Evolutionary conservation across 2,113 vertebrate species (phyloP).

Genomic region (Dasypus novemcinctus): DNA sequence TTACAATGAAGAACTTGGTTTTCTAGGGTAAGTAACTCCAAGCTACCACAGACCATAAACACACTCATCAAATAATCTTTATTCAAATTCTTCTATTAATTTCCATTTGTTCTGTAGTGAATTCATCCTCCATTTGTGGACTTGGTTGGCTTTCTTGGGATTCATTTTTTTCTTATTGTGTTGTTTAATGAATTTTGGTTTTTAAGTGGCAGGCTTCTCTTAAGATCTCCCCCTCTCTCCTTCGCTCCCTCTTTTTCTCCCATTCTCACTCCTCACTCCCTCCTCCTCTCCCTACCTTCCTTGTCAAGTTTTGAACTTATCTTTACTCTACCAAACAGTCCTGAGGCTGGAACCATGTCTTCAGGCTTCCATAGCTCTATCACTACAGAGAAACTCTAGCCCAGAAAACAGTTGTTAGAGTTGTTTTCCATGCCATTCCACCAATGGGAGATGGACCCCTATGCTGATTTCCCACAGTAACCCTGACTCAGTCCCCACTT

Average conservation of each 20-base stretch:
- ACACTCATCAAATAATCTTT: not conserved
- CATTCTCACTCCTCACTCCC: not conserved
- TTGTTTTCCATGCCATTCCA: not conserved
- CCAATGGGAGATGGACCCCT: not conserved
- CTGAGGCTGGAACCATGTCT: not conserved
- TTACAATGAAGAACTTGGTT: too few species aligned
- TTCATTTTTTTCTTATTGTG: not conserved
- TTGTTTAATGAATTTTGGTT: not conserved
- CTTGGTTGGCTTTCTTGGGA: not conserved
- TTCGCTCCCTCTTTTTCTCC: not conserved
- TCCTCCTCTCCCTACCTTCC: not conserved
- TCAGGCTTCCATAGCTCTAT: not conserved
- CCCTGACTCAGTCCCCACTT: not conserved
- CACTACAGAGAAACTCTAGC: not conserved
- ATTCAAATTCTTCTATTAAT: not conserved
- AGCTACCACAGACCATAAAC: not conserved
- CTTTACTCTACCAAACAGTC: not conserved
- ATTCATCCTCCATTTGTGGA: not conserved
- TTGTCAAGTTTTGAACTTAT: not conserved
- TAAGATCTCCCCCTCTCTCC: not conserved
- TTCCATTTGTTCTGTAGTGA: not conserved
- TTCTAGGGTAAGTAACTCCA: too few species aligned
- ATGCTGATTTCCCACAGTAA: not conserved
- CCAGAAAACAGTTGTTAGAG: not conserved
- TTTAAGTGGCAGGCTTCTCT: not conserved